These are phyloP conservation scores for Xestia rhomboidea DNA, from an alignment of 2,888 invertebrate species.

Conservation along the genomic window DNA sequence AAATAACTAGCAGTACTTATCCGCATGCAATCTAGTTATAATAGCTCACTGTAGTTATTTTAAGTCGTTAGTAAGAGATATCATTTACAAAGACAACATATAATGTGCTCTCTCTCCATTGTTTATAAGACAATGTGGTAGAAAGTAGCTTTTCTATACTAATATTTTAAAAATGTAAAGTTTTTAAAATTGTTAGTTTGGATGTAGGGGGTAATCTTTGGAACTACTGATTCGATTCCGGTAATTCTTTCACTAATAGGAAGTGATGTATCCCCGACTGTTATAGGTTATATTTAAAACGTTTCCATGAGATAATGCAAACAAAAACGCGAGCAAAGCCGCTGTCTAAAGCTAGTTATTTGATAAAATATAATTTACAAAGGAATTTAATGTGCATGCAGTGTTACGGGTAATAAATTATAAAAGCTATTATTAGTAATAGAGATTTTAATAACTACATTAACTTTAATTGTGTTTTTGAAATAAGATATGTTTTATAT, in stretches of 20 bases:
- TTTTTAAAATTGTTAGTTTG: neutral
- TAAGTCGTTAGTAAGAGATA: conserved; percentile 31
- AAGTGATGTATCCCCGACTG: neutral
- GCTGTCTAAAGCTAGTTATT: neutral
- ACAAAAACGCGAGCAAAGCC: neutral
- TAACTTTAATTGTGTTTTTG: conserved; percentile 29
- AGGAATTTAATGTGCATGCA: conserved; percentile 13
- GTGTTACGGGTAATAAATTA: conserved; percentile 26
- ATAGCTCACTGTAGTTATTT: conserved; percentile 8
- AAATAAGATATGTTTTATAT: neutral
- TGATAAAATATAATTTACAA: conserved; percentile 15
- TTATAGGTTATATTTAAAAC: neutral
- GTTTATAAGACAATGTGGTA: conserved; percentile 42
- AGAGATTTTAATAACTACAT: conserved; percentile 21
- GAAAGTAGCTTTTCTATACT: conserved; percentile 19
- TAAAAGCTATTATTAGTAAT: conserved; percentile 1
- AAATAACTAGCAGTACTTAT: conserved; percentile 6
- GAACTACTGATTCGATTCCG: neutral
- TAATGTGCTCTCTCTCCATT: conserved; percentile 53
- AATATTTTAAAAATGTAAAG: neutral
- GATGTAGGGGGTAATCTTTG: neutral
- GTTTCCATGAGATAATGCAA: neutral
- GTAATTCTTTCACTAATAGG: neutral
- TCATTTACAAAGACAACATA: conserved; percentile 24
- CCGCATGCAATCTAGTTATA: conserved; percentile 6